Evolutionary conservation across 2,113 vertebrate species (phyloP).

Genomic region (Phocoena sinus): DNA sequence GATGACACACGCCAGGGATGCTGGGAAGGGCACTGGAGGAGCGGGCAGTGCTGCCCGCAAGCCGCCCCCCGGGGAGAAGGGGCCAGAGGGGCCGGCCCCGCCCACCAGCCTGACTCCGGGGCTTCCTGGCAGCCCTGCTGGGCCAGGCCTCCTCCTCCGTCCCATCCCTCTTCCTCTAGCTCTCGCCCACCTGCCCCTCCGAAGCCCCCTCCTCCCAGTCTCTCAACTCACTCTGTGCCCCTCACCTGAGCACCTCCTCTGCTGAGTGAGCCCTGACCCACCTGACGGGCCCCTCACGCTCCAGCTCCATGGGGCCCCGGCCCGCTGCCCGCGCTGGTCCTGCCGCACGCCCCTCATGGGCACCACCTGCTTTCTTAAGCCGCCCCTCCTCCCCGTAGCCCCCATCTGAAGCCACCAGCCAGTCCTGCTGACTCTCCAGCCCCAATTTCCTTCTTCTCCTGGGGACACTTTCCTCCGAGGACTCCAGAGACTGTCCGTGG

Average conservation of each 20-base stretch:
- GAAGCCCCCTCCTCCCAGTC: neutral
- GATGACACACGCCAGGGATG: neutral
- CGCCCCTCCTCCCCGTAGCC: neutral
- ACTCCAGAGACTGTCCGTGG: neutral
- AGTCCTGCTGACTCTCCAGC: neutral
- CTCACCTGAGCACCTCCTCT: neutral
- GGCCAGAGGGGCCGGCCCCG: neutral
- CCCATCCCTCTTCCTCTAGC: neutral
- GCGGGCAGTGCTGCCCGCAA: neutral
- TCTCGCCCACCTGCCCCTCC: rapidly evolving
- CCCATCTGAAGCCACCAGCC: neutral
- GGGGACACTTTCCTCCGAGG: neutral
- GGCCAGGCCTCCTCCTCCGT: neutral
- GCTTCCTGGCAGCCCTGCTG: neutral
- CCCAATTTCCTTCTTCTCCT: neutral
- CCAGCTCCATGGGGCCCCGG: neutral
- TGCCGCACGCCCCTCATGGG: neutral
- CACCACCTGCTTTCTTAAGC: neutral
- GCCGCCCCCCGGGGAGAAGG: neutral
- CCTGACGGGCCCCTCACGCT: neutral
- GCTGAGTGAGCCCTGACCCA: neutral
- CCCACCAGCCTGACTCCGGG: rapidly evolving
- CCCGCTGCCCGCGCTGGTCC: neutral
- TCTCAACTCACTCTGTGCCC: neutral
- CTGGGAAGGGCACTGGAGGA: neutral